A percentile compares a stretch with the other conserved stretches of the same genome.
phyloP scores from a whole-genome alignment of 2,113 vertebrate genomes.

The Miniopterus natalensis region DNA sequence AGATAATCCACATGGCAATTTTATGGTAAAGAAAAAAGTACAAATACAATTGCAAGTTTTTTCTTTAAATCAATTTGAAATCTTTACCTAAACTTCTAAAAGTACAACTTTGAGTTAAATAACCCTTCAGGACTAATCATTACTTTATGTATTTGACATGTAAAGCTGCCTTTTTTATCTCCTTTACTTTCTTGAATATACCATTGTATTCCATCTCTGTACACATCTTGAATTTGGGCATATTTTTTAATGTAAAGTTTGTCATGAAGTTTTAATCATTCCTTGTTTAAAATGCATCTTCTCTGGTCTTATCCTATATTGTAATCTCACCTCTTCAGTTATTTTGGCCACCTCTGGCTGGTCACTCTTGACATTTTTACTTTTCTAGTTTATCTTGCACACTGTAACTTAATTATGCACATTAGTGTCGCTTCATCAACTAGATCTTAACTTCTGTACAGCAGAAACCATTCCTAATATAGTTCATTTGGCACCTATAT shows the following conservation, averaged over 20 bases:
- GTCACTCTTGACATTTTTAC: constrained; percentile 2
- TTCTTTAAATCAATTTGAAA: constrained; percentile 8
- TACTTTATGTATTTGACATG: background rate
- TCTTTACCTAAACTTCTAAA: constrained; percentile 19
- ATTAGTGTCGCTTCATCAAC: background rate
- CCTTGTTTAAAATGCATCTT: background rate
- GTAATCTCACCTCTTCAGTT: background rate
- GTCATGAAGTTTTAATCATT: background rate
- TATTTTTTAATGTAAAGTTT: constrained; percentile 1
- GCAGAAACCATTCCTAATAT: background rate
- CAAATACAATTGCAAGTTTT: background rate
- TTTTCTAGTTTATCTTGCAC: background rate
- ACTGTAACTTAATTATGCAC: background rate
- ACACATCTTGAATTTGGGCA: background rate
- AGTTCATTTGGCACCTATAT: background rate
- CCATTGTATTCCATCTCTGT: background rate
- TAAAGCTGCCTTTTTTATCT: background rate
- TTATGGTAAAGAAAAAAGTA: constrained; percentile 27
- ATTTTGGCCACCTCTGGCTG: background rate
- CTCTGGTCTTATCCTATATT: background rate
- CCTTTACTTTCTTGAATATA: constrained; percentile 13
- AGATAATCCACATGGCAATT: background rate
- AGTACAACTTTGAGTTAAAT: constrained; percentile 2
- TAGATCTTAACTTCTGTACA: background rate
- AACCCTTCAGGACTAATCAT: background rate